A percentile compares a stretch with the other conserved stretches of the same genome.
phyloP scores from a whole-genome alignment of 2,888 invertebrate species.

The Urechis unicinctus region DNA sequence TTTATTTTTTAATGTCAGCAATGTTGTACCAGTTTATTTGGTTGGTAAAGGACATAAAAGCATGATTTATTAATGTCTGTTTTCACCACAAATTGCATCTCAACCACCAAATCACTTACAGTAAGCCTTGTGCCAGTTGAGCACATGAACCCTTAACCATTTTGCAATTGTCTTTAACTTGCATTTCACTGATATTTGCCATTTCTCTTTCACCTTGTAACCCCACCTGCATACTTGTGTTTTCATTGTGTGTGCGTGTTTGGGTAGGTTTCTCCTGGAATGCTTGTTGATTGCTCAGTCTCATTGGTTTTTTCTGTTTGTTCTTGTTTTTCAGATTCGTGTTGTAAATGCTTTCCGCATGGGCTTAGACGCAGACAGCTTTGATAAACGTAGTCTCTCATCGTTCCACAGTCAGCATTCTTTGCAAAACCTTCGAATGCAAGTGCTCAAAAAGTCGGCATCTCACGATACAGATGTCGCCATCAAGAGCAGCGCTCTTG shows the following conservation, averaged over 20 bases:
- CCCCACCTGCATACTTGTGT: background rate
- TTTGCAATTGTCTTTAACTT: too few relatives aligned
- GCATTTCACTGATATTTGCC: too few relatives aligned
- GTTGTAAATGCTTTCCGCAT: constrained; percentile 99
- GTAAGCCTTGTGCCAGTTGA: too few relatives aligned
- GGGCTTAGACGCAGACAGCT: constrained; percentile 88
- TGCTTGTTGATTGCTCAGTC: background rate
- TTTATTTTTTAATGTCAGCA: too few relatives aligned
- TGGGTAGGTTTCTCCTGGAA: background rate
- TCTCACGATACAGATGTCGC: background rate
- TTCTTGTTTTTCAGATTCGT: constrained; percentile 72
- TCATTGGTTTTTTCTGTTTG: too few relatives aligned
- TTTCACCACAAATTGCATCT: too few relatives aligned
- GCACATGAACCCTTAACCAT: too few relatives aligned
- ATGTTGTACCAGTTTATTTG: too few relatives aligned
- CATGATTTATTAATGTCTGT: too few relatives aligned
- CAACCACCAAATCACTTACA: too few relatives aligned
- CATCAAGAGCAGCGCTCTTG: background rate
- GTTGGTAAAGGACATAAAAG: too few relatives aligned
- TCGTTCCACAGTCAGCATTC: constrained; percentile 47
- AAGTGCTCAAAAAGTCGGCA: background rate
- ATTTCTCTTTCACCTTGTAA: background rate
- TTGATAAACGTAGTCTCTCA: constrained; percentile 58
- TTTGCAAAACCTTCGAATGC: constrained; percentile 40
- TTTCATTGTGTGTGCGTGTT: background rate